These are phyloP conservation scores for Lymantria dispar DNA, from an alignment of 2,888 invertebrate species.

Conservation along the genomic window DNA sequence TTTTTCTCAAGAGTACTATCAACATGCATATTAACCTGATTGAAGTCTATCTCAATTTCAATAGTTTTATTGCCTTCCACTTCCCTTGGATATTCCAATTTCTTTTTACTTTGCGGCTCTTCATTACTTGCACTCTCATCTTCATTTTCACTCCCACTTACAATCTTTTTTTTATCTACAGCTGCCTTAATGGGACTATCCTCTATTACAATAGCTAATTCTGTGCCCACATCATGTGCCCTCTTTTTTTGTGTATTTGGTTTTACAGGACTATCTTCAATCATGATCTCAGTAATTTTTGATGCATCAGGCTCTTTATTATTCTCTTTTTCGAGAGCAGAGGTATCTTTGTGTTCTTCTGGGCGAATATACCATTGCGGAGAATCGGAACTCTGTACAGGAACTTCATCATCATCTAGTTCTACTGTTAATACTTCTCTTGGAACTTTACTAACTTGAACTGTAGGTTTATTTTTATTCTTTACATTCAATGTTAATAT, in stretches of 20 bases:
- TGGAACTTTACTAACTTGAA: slow-evolving; percentile 1
- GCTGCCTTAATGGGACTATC: slow-evolving; percentile 63
- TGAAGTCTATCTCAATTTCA: slow-evolving; percentile 48
- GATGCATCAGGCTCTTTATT: slow-evolving; percentile 58
- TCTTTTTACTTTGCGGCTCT: slow-evolving; percentile 62
- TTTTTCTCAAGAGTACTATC: background rate
- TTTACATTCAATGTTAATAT: slow-evolving; percentile 21
- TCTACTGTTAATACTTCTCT: slow-evolving; percentile 55
- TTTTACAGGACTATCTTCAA: slow-evolving; percentile 73
- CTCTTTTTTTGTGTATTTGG: slow-evolving; percentile 37
- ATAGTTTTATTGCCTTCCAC: slow-evolving; percentile 26
- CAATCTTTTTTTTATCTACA: slow-evolving; percentile 23
- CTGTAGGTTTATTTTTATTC: slow-evolving; percentile 15
- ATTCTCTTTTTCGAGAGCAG: slow-evolving; percentile 48
- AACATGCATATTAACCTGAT: background rate
- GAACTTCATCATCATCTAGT: slow-evolving; percentile 63
- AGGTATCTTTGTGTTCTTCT: slow-evolving; percentile 46
- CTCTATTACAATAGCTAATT: slow-evolving; percentile 64
- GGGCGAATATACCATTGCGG: slow-evolving; percentile 72
- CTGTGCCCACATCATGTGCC: slow-evolving; percentile 43
- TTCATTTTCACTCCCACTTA: slow-evolving; percentile 43
- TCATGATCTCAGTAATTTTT: slow-evolving; percentile 64
- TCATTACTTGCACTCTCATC: slow-evolving; percentile 14
- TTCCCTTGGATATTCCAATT: slow-evolving; percentile 56
- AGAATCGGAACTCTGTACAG: slow-evolving; percentile 27